Percentiles rank a stretch among this genome's conserved stretches.
Evolutionary conservation across 1,140 invertebrate species (phyloP).

Genomic region (Spodoptera litura): DNA sequence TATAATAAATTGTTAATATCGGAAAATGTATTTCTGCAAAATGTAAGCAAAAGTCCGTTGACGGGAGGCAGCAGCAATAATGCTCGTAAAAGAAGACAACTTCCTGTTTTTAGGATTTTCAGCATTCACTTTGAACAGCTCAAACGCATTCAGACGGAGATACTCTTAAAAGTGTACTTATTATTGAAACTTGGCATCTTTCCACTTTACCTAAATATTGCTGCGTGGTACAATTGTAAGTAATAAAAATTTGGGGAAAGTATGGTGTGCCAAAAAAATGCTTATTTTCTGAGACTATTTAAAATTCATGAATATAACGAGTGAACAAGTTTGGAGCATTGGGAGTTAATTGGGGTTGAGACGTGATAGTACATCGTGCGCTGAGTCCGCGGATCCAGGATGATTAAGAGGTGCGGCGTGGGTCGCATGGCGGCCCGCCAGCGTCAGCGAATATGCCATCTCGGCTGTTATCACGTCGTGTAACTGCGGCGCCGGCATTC

Average conservation of each 20-base stretch:
- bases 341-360: conserved; percentile 57
- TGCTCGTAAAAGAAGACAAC: conserved; percentile 53
- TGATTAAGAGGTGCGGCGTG: conserved; percentile 54
- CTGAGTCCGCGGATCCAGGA: conserved; percentile 54
- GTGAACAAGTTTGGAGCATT: conserved; percentile 42
- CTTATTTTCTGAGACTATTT: conserved; percentile 37
- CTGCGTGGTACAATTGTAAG: conserved; percentile 54
- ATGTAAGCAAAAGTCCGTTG: conserved; percentile 4
- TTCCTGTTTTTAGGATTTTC: conserved; percentile 51
- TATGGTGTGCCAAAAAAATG: conserved; percentile 55
- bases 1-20: conserved; percentile 35
- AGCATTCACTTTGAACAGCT: conserved; percentile 50
- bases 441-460: conserved; percentile 60
- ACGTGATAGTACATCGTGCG: conserved; percentile 49
- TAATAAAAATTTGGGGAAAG: conserved; percentile 60
- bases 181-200: conserved; percentile 68
- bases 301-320: conserved; percentile 43
- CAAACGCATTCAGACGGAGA: conserved; percentile 51
- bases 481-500: conserved; percentile 43
- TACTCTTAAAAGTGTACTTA: conserved; percentile 52
- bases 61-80: conserved; percentile 32
- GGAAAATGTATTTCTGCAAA: conserved; percentile 16
- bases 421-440: conserved; percentile 22
- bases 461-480: conserved; percentile 46
- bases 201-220: conserved; percentile 66